Base-by-base conservation (phyloP, 2,888 invertebrate species). In the Tetheella fluctuosa region DNA sequence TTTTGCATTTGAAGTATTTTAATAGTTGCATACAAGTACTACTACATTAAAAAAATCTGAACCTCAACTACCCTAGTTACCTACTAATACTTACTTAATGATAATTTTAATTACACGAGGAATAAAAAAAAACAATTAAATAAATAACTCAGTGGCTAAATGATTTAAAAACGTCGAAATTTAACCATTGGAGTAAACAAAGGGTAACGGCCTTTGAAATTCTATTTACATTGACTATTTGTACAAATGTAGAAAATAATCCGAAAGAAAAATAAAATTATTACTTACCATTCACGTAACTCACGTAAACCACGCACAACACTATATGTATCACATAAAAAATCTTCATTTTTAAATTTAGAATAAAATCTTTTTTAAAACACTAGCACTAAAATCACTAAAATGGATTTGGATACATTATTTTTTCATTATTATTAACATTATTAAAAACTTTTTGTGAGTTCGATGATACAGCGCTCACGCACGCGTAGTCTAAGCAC, bases 211-310 rank as follows among this genome's bases (percentile, higher is more conserved):
- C n/a, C 23, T 34, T 34, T 23, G 17, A 39, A 23, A 23, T 23
- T 30, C 5, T 48, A 23, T 54, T 28, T 10, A 58, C 39, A 55
- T 20, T n/a, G 25, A 62, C 68, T 80, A 68, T 80, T 79, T 78
- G 67, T 60, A 72, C 79, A 81, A 76, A 62, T 77, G 75, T 65
- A 62, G 15, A 58, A 56, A 62, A 64, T 60, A 28, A 57, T 61
- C 58, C 53, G 52, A 13, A 25, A 23, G 20, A 48, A 48, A 48
- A 37, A 54, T 23, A 48, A 59, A 62, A 56, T 25, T 55, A 60
- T 5, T 13, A 78, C 86, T 85, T 62, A 88, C 87, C 84, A 57
- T 59, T 67, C 1, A 76, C 79, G 10, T 78, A 72, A 77, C 73
- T 67, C 59, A 69, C 74, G 28, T 70, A 71, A 62, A 79, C 53